Percentiles rank a stretch among this genome's conserved stretches.
These are phyloP conservation scores for Pteropus alecto DNA, from an alignment of 2,113 vertebrate species.

Conservation along the genomic window DNA sequence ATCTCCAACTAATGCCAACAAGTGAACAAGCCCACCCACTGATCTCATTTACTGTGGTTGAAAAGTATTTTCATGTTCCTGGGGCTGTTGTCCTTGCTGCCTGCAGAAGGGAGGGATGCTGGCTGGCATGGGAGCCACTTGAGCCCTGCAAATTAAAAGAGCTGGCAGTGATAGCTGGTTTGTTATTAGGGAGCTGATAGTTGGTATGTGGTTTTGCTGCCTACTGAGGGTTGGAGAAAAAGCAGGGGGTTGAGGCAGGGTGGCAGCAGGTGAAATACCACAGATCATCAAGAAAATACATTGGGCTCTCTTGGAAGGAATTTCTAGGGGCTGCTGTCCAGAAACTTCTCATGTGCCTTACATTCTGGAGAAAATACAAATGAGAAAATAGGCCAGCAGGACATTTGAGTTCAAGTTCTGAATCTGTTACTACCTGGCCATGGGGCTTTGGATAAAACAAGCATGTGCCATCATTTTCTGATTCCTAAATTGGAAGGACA, in stretches of 20 bases:
- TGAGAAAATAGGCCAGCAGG: background rate
- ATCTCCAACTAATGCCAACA: conserved; percentile 18
- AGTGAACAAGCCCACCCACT: background rate
- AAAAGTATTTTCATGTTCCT: background rate
- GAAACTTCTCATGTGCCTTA: background rate
- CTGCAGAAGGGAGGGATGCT: background rate
- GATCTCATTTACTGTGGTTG: background rate
- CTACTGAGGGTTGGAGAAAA: background rate
- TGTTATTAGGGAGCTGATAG: background rate
- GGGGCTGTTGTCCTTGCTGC: background rate
- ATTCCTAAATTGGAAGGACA: background rate
- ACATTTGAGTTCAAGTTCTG: background rate
- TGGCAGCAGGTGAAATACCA: background rate
- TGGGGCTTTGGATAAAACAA: background rate
- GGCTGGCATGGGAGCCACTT: background rate
- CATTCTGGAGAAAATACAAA: background rate
- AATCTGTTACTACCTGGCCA: background rate
- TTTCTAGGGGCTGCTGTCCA: background rate
- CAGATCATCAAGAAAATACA: background rate
- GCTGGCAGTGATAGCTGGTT: background rate
- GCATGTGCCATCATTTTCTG: background rate
- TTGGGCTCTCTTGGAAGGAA: background rate
- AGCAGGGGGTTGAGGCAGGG: rapidly evolving
- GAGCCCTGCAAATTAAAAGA: background rate
- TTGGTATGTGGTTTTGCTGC: background rate